Evolutionary conservation across 2,113 vertebrate genomes (phyloP).

Genomic region (Eublepharis macularius): DNA sequence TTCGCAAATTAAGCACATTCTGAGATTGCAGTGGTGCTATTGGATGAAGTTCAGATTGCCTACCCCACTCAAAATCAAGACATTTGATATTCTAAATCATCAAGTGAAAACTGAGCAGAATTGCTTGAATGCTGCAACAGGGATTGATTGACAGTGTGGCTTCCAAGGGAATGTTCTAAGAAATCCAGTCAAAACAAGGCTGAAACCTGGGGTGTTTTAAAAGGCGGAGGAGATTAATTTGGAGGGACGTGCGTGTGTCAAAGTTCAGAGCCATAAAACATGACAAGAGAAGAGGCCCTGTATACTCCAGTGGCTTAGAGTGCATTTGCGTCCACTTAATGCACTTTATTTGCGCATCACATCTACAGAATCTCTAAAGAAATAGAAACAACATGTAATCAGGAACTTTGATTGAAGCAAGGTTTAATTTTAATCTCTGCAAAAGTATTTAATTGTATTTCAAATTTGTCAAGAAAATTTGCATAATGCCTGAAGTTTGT

Average conservation of each 20-base stretch:
- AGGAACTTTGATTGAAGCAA: too few relatives aligned
- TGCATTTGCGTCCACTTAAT: not conserved
- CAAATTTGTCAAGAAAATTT: too few relatives aligned
- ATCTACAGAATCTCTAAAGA: not conserved
- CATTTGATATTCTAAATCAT: not conserved
- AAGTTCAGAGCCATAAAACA: not conserved
- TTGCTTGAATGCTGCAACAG: not conserved
- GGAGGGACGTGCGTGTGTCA: not conserved
- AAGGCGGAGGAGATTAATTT: not conserved
- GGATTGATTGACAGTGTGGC: not conserved
- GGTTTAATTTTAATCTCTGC: too few relatives aligned
- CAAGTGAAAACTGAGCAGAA: rapidly evolving
- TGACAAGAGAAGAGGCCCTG: rapidly evolving
- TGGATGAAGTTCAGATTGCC: not conserved
- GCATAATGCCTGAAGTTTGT: too few relatives aligned
- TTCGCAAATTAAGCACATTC: not conserved
- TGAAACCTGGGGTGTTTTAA: not conserved
- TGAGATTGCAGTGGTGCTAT: not conserved
- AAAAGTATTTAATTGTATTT: too few relatives aligned
- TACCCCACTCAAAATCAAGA: not conserved
- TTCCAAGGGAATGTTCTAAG: not conserved
- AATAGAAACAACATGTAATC: not conserved
- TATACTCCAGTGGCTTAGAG: not conserved
- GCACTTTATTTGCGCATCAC: not conserved
- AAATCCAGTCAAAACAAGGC: not conserved